These are phyloP conservation scores for Halisarca cf. caerulea DNA, from an alignment of 37 sponge, comb jelly and placozoan species.

Conservation along the genomic window DNA sequence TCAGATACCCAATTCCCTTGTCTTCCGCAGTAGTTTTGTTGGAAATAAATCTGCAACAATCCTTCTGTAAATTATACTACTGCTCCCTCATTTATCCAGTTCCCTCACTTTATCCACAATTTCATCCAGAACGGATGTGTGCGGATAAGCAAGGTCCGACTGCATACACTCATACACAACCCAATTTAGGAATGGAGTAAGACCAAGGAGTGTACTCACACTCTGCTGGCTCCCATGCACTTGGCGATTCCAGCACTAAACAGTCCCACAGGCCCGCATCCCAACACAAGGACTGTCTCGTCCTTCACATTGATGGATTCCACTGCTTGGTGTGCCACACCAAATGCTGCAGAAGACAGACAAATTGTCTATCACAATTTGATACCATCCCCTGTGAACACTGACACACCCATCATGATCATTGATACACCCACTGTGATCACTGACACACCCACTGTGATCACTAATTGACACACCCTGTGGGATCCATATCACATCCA, in stretches of 20 bases:
- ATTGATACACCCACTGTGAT: too few relatives aligned
- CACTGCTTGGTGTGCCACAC: conserved; percentile 92
- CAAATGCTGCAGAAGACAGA: conserved; percentile 59
- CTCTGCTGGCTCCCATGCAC: conserved; percentile 78
- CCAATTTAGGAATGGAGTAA: not conserved
- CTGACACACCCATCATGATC: too few relatives aligned
- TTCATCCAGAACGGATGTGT: too few relatives aligned
- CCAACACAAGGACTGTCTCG: conserved; percentile 77
- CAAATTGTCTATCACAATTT: not conserved
- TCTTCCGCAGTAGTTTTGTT: too few relatives aligned
- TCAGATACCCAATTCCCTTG: not conserved
- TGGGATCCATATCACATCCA: too few relatives aligned
- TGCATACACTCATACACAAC: not conserved
- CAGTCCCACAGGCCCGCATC: conserved; percentile 93
- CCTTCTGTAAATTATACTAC: too few relatives aligned
- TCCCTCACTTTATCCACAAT: too few relatives aligned
- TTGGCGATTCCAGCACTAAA: conserved; percentile 77
- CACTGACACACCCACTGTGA: too few relatives aligned
- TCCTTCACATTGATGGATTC: conserved; percentile 72
- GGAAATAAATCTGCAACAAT: too few relatives aligned
- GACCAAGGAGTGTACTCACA: conserved; percentile 39
- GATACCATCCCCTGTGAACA: not conserved
- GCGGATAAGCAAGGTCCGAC: too few relatives aligned
- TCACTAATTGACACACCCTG: too few relatives aligned
- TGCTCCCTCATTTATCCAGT: too few relatives aligned